These are phyloP conservation scores for Calypte anna DNA, from an alignment of 2,113 vertebrate genomes.

Conservation along the genomic window DNA sequence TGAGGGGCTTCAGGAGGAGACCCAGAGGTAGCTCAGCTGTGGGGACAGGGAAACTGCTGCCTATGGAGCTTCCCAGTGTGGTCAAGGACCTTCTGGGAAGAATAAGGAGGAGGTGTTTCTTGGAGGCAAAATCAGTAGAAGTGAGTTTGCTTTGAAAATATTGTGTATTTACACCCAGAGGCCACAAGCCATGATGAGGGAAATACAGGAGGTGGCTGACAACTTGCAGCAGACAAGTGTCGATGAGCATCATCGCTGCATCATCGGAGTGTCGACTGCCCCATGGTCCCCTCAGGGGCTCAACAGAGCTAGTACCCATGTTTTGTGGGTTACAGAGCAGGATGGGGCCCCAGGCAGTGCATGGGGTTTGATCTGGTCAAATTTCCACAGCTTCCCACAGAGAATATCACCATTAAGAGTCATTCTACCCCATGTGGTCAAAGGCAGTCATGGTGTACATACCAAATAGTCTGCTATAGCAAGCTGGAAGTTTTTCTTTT, in stretches of 20 bases:
- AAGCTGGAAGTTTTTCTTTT: not conserved
- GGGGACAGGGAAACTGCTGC: not conserved
- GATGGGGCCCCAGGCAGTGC: not conserved
- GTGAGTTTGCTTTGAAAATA: not conserved
- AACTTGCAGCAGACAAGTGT: not conserved
- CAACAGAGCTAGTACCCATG: not conserved
- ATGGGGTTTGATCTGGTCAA: not conserved
- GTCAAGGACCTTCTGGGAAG: not conserved
- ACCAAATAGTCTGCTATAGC: not conserved
- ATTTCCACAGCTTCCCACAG: not conserved
- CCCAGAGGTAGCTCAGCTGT: accelerated
- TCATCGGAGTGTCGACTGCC: accelerated
- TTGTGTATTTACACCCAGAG: not conserved
- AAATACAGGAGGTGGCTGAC: not conserved
- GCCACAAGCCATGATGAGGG: too few species aligned
- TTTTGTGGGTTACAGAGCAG: not conserved
- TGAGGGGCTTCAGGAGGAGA: not conserved
- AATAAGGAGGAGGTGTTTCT: not conserved
- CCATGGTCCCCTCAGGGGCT: not conserved
- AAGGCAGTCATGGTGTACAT: not conserved
- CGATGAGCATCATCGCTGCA: accelerated
- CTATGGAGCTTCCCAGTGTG: not conserved
- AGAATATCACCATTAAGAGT: not conserved
- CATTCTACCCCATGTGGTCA: not conserved
- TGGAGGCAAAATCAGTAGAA: not conserved